phyloP scores from a whole-genome alignment of 2,113 vertebrate genomes.

The mouse (Mus musculus) region GRCm39 chr2:111648001-111648500 shows the following conservation, averaged over 20 bases:
- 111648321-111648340: background rate
- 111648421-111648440: background rate
- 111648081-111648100: background rate
- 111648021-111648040: background rate
- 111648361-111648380: background rate
- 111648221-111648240: background rate
- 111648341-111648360: background rate
- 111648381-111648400: background rate
- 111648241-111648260: background rate
- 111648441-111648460: background rate
- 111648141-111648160: background rate
- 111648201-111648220: background rate
- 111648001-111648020: background rate
- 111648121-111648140: too few relatives aligned
- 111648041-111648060: background rate
- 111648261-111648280: background rate
- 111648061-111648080: background rate
- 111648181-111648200: background rate
- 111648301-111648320: background rate
- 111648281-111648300: background rate
- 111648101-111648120: background rate
- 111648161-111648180: background rate
- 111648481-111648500: background rate
- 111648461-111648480: background rate
- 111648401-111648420: background rate